Evolutionary conservation across 2,113 vertebrate genomes (phyloP), one percentile per base, ranked within the genome.

Genomic region (Pan troglodytes): DNA sequence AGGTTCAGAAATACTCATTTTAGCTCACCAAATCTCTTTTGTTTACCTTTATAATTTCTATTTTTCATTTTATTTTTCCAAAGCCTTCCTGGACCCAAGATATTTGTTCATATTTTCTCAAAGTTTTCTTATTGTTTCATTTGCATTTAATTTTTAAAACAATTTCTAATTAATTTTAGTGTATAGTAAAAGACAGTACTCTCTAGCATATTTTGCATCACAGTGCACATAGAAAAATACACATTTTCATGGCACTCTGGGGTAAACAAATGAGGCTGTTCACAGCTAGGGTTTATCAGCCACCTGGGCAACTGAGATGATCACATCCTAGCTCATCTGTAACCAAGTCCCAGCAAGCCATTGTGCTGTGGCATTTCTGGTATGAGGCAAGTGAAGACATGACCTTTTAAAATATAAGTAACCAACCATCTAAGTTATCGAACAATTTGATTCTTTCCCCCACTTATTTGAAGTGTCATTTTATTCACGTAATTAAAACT

Each of bases 41-140:
- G 30, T 73, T 96, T 94, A 48, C 38, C 45, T 50, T 75, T 83
- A 83, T 25, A 91, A 92, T 27, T 73, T 96, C n/a, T 86, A 52
- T n/a, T 2, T 84, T 95, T 68, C 38, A 61, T 86, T 83, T 76
- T 68, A 61, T 45, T 78, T 55, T 75, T 75, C 27, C 35, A 48
- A 52, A 73, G 25, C 16, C 8, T 52, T 90, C 17, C 38, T 57
- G 27, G 38, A 43, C 20, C 11, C 27, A 92, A 85, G 43, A 32
- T 35, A 59, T 64, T 64, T 81, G 72, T 22, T 92, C n/a, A 85
- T 75, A 75, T 85, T 90, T 94, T 88, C 50, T 79, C 35, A 3
- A 16, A 20, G 17, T 50, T 82, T 27, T 93, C 91, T 76, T 45
- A 64, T 3, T 88, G 17, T 78, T 78, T 82, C 18, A 40, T 92